phyloP scores from a whole-genome alignment of 2,113 vertebrate species.

The Hippocampus abdominalis region DNA sequence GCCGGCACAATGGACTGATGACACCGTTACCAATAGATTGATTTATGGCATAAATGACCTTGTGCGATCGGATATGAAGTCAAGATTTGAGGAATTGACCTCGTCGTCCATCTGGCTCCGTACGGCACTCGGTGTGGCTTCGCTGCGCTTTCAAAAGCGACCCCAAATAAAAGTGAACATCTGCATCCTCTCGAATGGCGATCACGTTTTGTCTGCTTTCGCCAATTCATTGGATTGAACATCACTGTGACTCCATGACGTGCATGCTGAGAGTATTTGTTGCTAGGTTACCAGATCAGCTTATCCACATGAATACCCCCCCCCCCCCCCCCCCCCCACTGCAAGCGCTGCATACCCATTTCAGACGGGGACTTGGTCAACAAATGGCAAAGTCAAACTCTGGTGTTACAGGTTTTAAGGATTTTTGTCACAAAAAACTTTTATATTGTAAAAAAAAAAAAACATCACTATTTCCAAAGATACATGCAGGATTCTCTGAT shows the following conservation, averaged over 20 bases:
- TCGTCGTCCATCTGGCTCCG: conserved; percentile 22
- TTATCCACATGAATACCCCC: conserved; percentile 15
- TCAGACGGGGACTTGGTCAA: not conserved
- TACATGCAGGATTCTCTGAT: no score
- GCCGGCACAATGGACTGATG: not conserved
- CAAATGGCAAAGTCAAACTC: not conserved
- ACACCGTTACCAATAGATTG: conserved; percentile 22
- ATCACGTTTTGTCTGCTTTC: conserved; percentile 5
- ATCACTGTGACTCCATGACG: conserved; percentile 3
- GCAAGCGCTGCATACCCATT: not conserved
- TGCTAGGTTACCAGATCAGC: conserved; percentile 41
- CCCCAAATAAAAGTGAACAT: conserved; percentile 4
- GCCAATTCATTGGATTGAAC: conserved; percentile 38
- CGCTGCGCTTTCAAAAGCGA: not conserved
- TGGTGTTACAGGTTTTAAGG: not conserved
- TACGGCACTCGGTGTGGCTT: not conserved
- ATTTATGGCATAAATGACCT: conserved; percentile 14
- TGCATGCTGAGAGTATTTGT: conserved; percentile 36
- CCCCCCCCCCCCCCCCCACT: no score
- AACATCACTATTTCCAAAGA: no score
- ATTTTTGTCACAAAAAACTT: not conserved
- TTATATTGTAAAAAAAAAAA: not conserved
- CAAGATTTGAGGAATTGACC: conserved; percentile 28
- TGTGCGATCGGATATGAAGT: not conserved
- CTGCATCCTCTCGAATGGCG: conserved; percentile 15